Evolutionary conservation across 2,113 vertebrate genomes (phyloP).

Genomic region (Dromas ardeola): DNA sequence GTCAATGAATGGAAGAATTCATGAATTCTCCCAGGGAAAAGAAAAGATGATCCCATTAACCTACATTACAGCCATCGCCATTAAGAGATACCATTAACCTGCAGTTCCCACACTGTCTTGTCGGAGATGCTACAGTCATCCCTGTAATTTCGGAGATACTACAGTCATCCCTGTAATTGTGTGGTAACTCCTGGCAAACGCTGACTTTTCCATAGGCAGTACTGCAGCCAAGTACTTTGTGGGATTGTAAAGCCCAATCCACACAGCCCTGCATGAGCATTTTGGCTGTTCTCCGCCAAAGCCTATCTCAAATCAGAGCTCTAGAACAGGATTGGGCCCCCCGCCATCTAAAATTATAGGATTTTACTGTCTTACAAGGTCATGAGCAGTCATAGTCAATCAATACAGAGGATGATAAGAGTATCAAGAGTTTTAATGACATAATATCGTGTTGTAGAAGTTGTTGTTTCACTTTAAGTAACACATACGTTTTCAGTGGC

Average conservation of each 20-base stretch:
- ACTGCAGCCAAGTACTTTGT: background rate
- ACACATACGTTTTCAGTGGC: background rate
- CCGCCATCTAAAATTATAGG: background rate
- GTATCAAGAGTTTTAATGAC: background rate
- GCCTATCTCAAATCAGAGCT: background rate
- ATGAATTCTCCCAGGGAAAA: constrained; percentile 51
- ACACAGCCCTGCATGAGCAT: fast-evolving
- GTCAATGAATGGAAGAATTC: constrained; percentile 43
- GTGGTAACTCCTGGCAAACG: background rate
- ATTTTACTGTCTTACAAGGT: background rate
- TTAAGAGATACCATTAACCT: constrained; percentile 52
- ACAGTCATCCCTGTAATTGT: background rate
- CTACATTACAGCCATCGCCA: constrained; percentile 42
- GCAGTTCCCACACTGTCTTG: constrained; percentile 2
- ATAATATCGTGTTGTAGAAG: fast-evolving
- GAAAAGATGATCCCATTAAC: constrained; percentile 62
- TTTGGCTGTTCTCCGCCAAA: background rate
- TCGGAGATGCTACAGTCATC: background rate
- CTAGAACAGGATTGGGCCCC: background rate
- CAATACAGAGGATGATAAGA: background rate
- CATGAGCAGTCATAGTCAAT: background rate
- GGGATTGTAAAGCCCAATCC: background rate
- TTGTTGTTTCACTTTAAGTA: background rate
- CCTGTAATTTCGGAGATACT: background rate
- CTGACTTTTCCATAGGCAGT: background rate